Evolutionary conservation across 30 jellyfish, hydroid and myxozoan species (phyloP).

Genomic region (Rhopilema esculentum): DNA sequence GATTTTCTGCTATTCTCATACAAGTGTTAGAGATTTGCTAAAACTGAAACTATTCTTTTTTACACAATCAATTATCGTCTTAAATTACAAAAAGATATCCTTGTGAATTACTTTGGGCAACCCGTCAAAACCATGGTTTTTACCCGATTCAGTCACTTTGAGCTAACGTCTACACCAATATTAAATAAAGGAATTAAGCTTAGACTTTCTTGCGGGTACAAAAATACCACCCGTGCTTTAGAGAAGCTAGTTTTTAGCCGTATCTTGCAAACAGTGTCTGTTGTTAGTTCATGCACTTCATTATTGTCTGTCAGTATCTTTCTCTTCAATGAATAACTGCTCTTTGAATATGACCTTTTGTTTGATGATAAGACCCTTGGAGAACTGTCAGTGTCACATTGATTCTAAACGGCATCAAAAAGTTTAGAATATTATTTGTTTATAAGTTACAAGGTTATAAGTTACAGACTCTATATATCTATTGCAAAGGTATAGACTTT

Average conservation of each 20-base stretch:
- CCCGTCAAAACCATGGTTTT: not conserved
- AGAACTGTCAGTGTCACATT: too few species aligned
- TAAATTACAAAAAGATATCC: not conserved
- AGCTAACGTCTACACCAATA: not conserved
- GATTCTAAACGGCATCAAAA: too few species aligned
- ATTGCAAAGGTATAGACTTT: too few species aligned
- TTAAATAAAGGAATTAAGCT: not conserved
- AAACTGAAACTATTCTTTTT: not conserved
- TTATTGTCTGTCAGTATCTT: not conserved
- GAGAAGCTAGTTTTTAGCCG: too few species aligned
- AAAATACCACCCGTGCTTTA: not conserved
- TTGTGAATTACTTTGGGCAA: not conserved
- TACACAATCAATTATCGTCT: not conserved
- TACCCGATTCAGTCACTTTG: not conserved
- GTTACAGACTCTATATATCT: too few species aligned
- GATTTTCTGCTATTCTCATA: too few species aligned
- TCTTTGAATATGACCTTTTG: not conserved
- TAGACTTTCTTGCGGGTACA: not conserved
- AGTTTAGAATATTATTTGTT: too few species aligned
- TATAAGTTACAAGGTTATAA: too few species aligned
- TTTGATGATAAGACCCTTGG: not conserved
- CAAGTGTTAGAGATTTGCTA: too few species aligned
- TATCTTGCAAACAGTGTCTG: not conserved
- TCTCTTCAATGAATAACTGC: not conserved
- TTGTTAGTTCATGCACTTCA: not conserved